phyloP scores from a whole-genome alignment of 2,797 vertebrate species.

The Myotis pilosus region DNA sequence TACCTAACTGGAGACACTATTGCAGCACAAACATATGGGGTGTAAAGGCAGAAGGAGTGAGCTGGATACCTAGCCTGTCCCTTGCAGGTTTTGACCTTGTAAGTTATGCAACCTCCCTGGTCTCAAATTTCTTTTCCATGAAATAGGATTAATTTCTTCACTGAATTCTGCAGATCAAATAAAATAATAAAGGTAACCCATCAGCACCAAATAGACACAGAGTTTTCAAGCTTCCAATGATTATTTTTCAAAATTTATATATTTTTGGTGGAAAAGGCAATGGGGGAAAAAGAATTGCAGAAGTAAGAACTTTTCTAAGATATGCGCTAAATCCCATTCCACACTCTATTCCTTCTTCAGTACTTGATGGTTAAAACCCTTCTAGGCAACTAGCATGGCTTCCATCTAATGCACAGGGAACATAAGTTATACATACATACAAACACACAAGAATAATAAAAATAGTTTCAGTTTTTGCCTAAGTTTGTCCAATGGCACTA shows the following conservation, averaged over 20 bases:
- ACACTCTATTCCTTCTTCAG: background rate
- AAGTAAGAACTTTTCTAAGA: background rate
- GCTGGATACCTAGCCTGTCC: background rate
- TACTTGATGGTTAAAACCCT: background rate
- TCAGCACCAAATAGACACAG: background rate
- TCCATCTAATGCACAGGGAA: background rate
- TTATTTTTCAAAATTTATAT: background rate
- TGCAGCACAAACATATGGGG: background rate
- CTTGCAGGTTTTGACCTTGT: background rate
- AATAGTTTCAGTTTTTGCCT: background rate
- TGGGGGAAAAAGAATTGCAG: background rate
- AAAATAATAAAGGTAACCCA: constrained; percentile 14
- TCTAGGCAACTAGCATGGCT: background rate
- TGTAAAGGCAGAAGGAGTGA: background rate
- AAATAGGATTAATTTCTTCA: constrained; percentile 47
- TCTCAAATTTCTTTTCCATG: constrained; percentile 52
- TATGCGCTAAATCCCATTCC: background rate
- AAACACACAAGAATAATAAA: background rate
- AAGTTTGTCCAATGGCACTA: background rate
- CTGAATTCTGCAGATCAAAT: background rate
- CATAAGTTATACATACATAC: background rate
- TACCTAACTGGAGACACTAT: background rate
- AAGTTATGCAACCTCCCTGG: constrained; percentile 4
- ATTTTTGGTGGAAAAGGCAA: background rate
- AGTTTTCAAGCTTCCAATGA: background rate